A percentile compares a stretch with the other conserved stretches of the same genome.
Conservation (phyloP, 2,888 invertebrate genomes). For the Poecilobothrus nobilitatus region DNA sequence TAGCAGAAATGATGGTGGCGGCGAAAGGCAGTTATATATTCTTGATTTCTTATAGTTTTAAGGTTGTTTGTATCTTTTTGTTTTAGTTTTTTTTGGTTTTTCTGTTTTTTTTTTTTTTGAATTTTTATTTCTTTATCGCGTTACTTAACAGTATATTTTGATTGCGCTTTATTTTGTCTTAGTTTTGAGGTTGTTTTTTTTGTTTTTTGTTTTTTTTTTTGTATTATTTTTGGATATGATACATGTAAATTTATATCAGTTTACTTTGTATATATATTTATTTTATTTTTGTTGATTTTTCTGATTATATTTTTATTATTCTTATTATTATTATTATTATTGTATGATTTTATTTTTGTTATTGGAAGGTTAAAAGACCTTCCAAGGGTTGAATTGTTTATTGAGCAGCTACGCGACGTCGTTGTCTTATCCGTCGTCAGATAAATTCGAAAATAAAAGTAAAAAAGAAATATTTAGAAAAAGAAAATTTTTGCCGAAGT, state of each 20-base stretch:
- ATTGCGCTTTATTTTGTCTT: background rate
- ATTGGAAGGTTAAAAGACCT: constrained; percentile 1
- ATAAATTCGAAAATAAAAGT: background rate
- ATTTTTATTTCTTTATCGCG: constrained; percentile 2
- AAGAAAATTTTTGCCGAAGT: background rate
- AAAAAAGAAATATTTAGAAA: background rate
- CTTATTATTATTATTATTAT: background rate
- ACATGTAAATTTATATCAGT: no score
- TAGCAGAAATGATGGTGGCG: background rate
- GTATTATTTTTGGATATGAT: background rate
- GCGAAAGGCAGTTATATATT: background rate
- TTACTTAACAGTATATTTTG: background rate
- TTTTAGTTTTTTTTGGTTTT: background rate
- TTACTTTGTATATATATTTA: background rate
- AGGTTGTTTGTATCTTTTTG: background rate
- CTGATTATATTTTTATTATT: no score
- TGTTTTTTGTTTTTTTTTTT: background rate
- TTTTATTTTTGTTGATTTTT: background rate
- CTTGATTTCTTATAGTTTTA: background rate
- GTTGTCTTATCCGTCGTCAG: background rate
- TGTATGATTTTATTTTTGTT: background rate
- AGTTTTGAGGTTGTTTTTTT: background rate
- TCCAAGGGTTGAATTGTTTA: background rate
- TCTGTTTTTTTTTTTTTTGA: background rate
- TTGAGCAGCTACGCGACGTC: constrained; percentile 4